Base-by-base conservation (phyloP, 2,888 invertebrate species). In the Lasioglossum leucozonium region DNA sequence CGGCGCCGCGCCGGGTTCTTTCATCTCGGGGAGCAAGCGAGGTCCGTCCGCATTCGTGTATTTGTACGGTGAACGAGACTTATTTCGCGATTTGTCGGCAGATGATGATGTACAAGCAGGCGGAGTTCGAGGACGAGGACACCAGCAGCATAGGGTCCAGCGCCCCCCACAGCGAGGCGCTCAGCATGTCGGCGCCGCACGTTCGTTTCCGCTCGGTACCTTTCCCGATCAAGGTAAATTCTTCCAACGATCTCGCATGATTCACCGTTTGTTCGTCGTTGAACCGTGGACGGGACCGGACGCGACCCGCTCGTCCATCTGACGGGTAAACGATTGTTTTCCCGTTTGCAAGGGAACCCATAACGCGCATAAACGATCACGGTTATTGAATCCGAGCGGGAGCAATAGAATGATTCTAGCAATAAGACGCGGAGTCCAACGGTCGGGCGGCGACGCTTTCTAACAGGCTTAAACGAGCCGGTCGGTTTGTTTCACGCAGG, bases 91-190 rank as follows among this genome's bases (percentile, higher is more conserved):
- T 30, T 40, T 47, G 34, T 26, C 18, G 18, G 22, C 40, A 98
- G 98, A 98, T 98, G 98, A 98, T 98, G 91, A 97, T 97, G 89
- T 98, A 98, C 94, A 98, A 98, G 95, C 98, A 98, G 95, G 97
- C 98, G 40, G 98, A 98, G 92, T 97, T 98, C 92, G 97, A 97
- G 94, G 98, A 98, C 93, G 98, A 98, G 88, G 98, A 98, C 93
- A 96, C 96, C 37, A 97, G 97, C 91, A 98, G 98, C 93, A 96
- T 98, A 92, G 98, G 98, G 90, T 98, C 98, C 76, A 98, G 98
- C 51, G 98, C 98, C 91, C 96, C 98, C 86, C 98, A 97, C 89
- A 95, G 95, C 89, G 98, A 98, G 95, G 97, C 97, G 0, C 97
- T 97, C 69, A 96, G 97, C 73, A 96, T 97, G 2, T 97, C 97